Conservation (phyloP, 1,140 invertebrate species). For the Pseudomyrmex sp. region DNA sequence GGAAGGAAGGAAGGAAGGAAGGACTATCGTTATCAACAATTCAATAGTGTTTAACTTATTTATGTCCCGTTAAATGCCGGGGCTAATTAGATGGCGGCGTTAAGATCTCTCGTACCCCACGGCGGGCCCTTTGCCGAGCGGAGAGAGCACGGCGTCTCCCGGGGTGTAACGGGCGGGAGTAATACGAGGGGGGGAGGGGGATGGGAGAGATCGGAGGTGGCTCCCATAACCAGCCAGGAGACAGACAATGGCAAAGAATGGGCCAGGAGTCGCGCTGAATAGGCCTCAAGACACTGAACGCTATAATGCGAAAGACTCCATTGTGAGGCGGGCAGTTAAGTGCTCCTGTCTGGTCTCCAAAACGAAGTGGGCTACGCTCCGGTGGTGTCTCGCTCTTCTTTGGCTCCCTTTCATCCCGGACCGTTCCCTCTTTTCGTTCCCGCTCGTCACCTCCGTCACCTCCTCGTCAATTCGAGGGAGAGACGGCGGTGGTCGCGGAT, state of each 20-base stretch:
- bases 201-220: slow-evolving; percentile 54
- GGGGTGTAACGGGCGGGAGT: slow-evolving; percentile 63
- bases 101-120: slow-evolving; percentile 72
- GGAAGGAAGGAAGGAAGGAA: slow-evolving; percentile 44
- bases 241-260: slow-evolving; percentile 84
- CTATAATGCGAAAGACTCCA: slow-evolving; percentile 83
- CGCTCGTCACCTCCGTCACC: slow-evolving; percentile 59
- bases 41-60: slow-evolving; percentile 80
- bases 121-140: slow-evolving; percentile 62
- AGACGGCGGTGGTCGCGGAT: slow-evolving; percentile 28
- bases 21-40: slow-evolving; percentile 75
- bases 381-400: slow-evolving; percentile 39
- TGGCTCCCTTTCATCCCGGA: slow-evolving; percentile 23
- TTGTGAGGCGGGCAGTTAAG: slow-evolving; percentile 84
- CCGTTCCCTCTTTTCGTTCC: slow-evolving; percentile 16
- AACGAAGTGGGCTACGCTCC: slow-evolving; percentile 75
- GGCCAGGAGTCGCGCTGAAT: slow-evolving; percentile 81
- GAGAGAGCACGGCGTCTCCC: slow-evolving; percentile 43
- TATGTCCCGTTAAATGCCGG: slow-evolving; percentile 78
- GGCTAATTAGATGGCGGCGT: slow-evolving; percentile 78
- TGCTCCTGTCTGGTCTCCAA: slow-evolving; percentile 79
- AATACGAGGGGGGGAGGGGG: neutral
- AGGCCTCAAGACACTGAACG: slow-evolving; percentile 84
- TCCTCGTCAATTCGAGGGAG: slow-evolving; percentile 56
- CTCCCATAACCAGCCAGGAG: slow-evolving; percentile 74